These are phyloP conservation scores for Phallusia fumigata DNA, from an alignment of 23 tunicate species.

Conservation along the genomic window DNA sequence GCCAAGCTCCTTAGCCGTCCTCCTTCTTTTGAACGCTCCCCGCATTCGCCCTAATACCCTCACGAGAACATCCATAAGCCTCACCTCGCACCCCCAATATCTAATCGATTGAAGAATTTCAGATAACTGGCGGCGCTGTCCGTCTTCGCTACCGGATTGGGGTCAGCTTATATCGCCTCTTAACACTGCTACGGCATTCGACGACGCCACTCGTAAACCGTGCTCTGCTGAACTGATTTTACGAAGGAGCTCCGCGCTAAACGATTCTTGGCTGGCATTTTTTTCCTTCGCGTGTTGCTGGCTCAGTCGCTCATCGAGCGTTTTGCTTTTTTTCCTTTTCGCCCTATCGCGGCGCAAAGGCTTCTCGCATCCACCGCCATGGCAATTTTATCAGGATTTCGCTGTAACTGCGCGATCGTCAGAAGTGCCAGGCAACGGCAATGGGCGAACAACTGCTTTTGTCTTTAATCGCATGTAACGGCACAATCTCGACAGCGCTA, in stretches of 20 bases:
- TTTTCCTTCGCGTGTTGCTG: background rate
- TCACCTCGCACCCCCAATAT: conserved; percentile 1
- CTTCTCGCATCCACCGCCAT: background rate
- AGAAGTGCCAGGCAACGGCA: background rate
- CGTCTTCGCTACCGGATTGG: background rate
- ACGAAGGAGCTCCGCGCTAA: background rate
- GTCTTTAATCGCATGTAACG: background rate
- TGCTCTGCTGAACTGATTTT: background rate
- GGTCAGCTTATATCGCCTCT: background rate
- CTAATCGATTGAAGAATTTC: background rate
- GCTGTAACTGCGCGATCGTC: background rate
- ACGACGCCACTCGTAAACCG: background rate
- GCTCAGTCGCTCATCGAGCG: too few relatives aligned
- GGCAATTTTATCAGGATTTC: background rate
- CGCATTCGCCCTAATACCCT: too few relatives aligned
- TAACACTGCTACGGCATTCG: background rate
- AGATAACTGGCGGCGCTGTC: background rate
- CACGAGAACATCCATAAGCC: too few relatives aligned
- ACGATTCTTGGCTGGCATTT: background rate
- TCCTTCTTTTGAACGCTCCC: too few relatives aligned
- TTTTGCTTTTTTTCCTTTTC: too few relatives aligned
- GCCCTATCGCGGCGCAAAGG: background rate
- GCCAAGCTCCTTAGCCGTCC: too few relatives aligned
- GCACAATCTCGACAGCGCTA: background rate
- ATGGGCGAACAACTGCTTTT: background rate